These are phyloP conservation scores for Ferrisia virgata DNA, from an alignment of 2,888 invertebrate species.

Conservation along the genomic window DNA sequence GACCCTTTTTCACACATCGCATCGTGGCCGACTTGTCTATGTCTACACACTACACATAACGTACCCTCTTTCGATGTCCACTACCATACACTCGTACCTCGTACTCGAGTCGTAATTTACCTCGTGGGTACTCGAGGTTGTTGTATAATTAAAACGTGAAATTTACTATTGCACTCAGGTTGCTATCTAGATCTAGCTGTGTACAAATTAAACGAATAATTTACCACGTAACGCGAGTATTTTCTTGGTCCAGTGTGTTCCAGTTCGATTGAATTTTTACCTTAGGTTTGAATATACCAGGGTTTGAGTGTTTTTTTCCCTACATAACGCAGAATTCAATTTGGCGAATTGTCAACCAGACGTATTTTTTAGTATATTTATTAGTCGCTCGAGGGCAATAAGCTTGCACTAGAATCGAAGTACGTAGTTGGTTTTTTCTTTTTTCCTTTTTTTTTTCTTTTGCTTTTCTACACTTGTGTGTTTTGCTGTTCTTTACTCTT, in stretches of 20 bases:
- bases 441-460: not conserved
- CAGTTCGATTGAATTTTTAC: not conserved
- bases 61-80: not conserved
- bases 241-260: not conserved
- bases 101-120: too few relatives aligned
- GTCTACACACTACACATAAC: not conserved
- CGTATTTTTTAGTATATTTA: slow-evolving; percentile 15
- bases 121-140: not conserved
- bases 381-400: slow-evolving; percentile 24
- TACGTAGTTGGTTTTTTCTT: not conserved
- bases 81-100: too few relatives aligned
- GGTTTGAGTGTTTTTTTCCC: not conserved
- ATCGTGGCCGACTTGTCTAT: not conserved
- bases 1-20: not conserved
- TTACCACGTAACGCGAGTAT: not conserved
- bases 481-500: too few relatives aligned
- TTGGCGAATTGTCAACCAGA: not conserved
- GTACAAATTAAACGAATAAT: slow-evolving; percentile 13
- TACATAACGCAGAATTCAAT: not conserved
- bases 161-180: not conserved
- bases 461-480: not conserved
- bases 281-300: not conserved
- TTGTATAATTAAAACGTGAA: not conserved
- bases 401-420: not conserved
- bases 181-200: not conserved